Evolutionary conservation across 2,113 vertebrate genomes (phyloP), one percentile per base, ranked within the genome.

Genomic region (Pollachius pollachius): DNA sequence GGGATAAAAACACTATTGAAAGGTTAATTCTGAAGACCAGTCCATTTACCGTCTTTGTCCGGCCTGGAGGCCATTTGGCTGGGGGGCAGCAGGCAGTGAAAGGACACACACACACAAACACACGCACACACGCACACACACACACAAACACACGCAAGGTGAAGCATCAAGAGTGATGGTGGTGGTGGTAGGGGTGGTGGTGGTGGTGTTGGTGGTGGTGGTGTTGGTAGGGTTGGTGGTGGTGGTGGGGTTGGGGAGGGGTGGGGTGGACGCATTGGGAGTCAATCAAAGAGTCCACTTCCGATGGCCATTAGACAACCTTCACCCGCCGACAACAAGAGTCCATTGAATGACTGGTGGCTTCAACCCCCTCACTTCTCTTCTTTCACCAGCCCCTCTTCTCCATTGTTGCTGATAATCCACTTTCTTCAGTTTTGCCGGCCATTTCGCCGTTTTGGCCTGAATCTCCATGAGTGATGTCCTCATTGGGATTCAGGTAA

Each of bases 281-380:
- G 83, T 89, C 89, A 92, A 91, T 90, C 23, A 23, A 89, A 83
- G 84, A 86, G 81, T 87, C 85, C 77, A 82, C 86, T 85, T 80
- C 80, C 85, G 86, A 64, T 78, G 69, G 73, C 75, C 80, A 78
- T 71, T 69, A 85, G 23, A 23, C 23, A 23, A 23, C 23, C 23
- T 23, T 23, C 23, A 23, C 23, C 59, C 79, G 83, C 89, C 90
- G 90, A 91, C 91, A 91, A 85, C 82, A 81, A 90, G 85, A 86
- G 85, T 90, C 92, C 86, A 21, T 68, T 77, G 72, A 82, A 65
- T 75, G 80, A 76, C 80, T 80, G 68, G 68, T 79, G 80, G 81
- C 85, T 87, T 90, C 87, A 83, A 79, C 84, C 78, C 76, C 84
- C 69, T 67, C 81, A 73, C 21, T 74, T 75, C 67, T 72, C 77